Evolutionary conservation across 1,140 invertebrate species (phyloP), one percentile per base, ranked within the genome.

Genomic region (Phthorimaea operculella): DNA sequence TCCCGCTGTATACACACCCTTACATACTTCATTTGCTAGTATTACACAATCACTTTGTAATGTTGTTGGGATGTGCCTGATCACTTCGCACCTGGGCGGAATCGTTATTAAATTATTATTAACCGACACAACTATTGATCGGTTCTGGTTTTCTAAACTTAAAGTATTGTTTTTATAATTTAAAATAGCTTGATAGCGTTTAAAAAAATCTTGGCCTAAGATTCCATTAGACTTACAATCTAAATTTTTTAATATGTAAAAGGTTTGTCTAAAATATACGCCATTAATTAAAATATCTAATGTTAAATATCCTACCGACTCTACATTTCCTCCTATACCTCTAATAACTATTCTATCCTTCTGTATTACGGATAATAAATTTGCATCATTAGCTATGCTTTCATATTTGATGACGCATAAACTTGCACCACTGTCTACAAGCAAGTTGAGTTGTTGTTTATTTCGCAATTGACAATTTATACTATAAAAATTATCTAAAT

Each of bases 241-340:
- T 18, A 48, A 14, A 15, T 18, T 48, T 10, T 48, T 14, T 14
- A 48, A 48, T 14, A 48, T 10, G 17, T 48, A 18, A 18, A 48
- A 48, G 3, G 9, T 48, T 48, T 48, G 14, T 10, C 16, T 18
- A 48, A 48, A 18, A 16, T 16, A 6, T 16, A 16, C 9, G 3
- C n/a, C n/a, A 48, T 48, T 48, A 5, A 14, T 16, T 16, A 3
- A 15, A 16, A 48, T 10, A 16, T 48, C 16, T 48, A 48, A 48
- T 10, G 11, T 11, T 16, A 48, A 12, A 48, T 16, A 48, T 4
- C 45, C n/a, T 16, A 10, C 45, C 9, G 45, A 48, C 9, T 48
- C 10, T 18, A 48, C 9, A 16, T 15, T 18, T 48, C 45, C 45
- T 15, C 45, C 17, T 48, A 48, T 48, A 48, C 45, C 45, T 48